phyloP scores from a whole-genome alignment of 2,113 vertebrate species.

The Lepisosteus oculatus region DNA sequence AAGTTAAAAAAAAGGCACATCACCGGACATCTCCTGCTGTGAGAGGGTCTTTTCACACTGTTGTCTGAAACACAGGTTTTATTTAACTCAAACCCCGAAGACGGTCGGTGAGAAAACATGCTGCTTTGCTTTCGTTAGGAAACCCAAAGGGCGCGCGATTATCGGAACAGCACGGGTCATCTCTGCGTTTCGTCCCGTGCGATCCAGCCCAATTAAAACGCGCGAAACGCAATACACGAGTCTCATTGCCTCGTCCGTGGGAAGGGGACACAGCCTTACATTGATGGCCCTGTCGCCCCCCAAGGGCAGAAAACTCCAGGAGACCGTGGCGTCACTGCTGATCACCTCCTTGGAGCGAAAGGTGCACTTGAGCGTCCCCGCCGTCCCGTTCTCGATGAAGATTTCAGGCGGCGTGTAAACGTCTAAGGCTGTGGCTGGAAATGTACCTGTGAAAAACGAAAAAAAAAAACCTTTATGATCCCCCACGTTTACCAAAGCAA shows the following conservation, averaged over 20 bases:
- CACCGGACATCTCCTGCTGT: not conserved
- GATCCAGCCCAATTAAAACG: too few species aligned
- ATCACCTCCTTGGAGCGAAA: conserved; percentile 77
- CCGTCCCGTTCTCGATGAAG: conserved; percentile 82
- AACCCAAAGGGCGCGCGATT: too few species aligned
- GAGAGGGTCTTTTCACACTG: not conserved
- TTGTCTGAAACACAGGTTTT: not conserved
- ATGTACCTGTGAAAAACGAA: conserved; percentile 35
- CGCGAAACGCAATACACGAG: too few species aligned
- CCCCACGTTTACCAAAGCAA: not conserved
- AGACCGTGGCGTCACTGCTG: conserved; percentile 63
- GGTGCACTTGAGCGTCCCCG: conserved; percentile 73
- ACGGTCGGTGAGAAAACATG: too few species aligned
- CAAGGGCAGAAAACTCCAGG: conserved; percentile 78
- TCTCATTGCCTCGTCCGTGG: too few species aligned
- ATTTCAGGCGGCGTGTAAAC: conserved; percentile 72
- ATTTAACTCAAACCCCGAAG: not conserved
- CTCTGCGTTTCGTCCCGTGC: too few species aligned
- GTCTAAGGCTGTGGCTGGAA: conserved; percentile 65
- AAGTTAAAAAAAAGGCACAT: not conserved
- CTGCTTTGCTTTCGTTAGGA: too few species aligned
- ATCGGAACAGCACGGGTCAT: too few species aligned
- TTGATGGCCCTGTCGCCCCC: conserved; percentile 51
- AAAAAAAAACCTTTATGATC: not conserved
- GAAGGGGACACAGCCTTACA: conserved; percentile 52